Base-by-base conservation (phyloP, 1,140 invertebrate species). In the Lithobius niger region DNA sequence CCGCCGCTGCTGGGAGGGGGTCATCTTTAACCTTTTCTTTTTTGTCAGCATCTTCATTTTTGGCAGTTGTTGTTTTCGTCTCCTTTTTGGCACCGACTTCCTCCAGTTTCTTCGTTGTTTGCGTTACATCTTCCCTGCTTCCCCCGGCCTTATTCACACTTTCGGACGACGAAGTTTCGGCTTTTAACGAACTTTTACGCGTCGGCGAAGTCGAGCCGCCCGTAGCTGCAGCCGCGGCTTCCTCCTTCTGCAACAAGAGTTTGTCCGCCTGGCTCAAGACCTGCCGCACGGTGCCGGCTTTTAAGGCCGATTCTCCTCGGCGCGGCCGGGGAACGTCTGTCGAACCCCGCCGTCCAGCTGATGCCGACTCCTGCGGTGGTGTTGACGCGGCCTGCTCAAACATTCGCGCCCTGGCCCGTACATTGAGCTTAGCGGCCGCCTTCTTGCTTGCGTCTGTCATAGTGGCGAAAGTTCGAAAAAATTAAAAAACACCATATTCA, bases 321-420 rank as follows among this genome's bases (percentile, higher is more conserved):
- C n/a, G 6, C n/a, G 6, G 31, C 6, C 31, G n/a, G 31, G 31
- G n/a, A n/a, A 36, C 31, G 31, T 36, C n/a, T n/a, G n/a, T n/a
- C n/a, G n/a, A n/a, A 25, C 19, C 19, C 6, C 10, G 43, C 10
- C 10, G 43, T 4, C 15, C 22, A 13, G 25, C 4, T 18, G 6
- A 2, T 26, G 47, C 22, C 47, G 3, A 13, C 6, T 13, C 25
- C 10, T 2, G 25, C 26, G 43, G 4, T n/a, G n/a, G n/a, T n/a
- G n/a, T n/a, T n/a, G n/a, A n/a, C 31, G 31, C 18, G 3, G 48
- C 48, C 25, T 27, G 48, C 25, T 54, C 52, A 27, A 54, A 54
- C 3, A 43, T 13, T 22, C 42, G 52, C 10, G 52, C 52, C 3
- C 52, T 18, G 36, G 26, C 52, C 40, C 25, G 42, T 19, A 54